Conservation (phyloP, 1,140 invertebrate species). For the Brachionus manjavacas region DNA sequence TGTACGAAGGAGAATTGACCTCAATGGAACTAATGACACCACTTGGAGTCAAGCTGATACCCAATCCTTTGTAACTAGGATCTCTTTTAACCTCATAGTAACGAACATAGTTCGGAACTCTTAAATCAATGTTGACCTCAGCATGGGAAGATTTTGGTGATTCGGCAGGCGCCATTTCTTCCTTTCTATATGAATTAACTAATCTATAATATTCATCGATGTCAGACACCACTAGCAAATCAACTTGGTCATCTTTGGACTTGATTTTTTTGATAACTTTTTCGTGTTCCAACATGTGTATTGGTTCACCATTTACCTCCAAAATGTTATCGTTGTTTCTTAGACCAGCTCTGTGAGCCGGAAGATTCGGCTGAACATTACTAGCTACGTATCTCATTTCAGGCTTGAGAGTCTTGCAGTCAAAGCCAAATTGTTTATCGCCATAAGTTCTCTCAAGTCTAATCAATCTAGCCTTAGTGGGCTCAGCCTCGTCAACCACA, state of each 20-base stretch:
- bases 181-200: neutral
- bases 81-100: slow-evolving; percentile 29
- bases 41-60: slow-evolving; percentile 13
- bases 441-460: neutral
- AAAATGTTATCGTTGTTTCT: slow-evolving; percentile 29
- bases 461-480: neutral
- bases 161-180: neutral
- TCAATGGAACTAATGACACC: slow-evolving; percentile 31
- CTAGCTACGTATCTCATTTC: slow-evolving; percentile 26
- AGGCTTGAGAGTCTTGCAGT: slow-evolving; percentile 25
- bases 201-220: neutral
- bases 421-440: slow-evolving; percentile 33
- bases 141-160: neutral
- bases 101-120: neutral
- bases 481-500: neutral
- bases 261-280: slow-evolving; percentile 26
- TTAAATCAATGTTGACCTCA: neutral
- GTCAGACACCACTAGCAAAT: slow-evolving; percentile 8
- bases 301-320: slow-evolving; percentile 24
- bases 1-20: neutral
- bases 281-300: slow-evolving; percentile 23
- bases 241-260: neutral
- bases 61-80: slow-evolving; percentile 11
- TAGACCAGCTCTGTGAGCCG: slow-evolving; percentile 13
- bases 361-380: slow-evolving; percentile 3